phyloP scores from a whole-genome alignment of 2,113 vertebrate species.

The Xiphophorus couchianus region DNA sequence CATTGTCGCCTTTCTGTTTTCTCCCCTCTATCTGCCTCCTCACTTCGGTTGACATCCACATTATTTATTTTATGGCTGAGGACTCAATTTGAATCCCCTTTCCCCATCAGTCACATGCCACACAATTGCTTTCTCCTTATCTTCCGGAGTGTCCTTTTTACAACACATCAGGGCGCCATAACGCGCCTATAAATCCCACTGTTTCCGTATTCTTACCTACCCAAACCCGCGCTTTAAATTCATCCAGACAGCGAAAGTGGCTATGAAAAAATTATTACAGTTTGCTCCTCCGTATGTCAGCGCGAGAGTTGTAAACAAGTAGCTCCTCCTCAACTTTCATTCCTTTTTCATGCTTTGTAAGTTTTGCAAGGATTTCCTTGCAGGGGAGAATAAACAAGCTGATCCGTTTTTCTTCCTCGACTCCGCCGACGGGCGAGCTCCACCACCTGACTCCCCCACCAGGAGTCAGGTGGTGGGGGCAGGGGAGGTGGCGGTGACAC shows the following conservation, averaged over 20 bases:
- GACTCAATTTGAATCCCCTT: slow-evolving; percentile 77
- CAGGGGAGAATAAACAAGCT: slow-evolving; percentile 57
- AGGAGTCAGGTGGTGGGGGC: slow-evolving; percentile 14
- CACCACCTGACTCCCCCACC: no score
- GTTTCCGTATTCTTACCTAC: slow-evolving; percentile 65
- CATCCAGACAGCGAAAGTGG: slow-evolving; percentile 55
- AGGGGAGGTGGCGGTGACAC: slow-evolving; percentile 51
- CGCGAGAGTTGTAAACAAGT: slow-evolving; percentile 64
- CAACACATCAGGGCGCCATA: slow-evolving; percentile 75
- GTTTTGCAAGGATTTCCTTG: slow-evolving; percentile 52
- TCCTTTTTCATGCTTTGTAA: slow-evolving; percentile 40
- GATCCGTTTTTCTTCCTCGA: slow-evolving; percentile 52
- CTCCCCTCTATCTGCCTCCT: slow-evolving; percentile 56
- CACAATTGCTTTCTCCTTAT: slow-evolving; percentile 78
- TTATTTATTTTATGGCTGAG: slow-evolving; percentile 79
- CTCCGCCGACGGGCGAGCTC: slow-evolving; percentile 49
- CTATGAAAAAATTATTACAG: slow-evolving; percentile 63
- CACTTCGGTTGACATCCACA: slow-evolving; percentile 69
- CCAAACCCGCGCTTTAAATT: slow-evolving; percentile 69
- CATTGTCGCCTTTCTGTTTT: slow-evolving; percentile 66
- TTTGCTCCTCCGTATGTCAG: slow-evolving; percentile 51
- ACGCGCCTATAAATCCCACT: slow-evolving; percentile 73
- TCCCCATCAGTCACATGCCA: slow-evolving; percentile 77
- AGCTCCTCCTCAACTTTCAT: slow-evolving; percentile 65
- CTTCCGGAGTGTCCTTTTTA: slow-evolving; percentile 78